phyloP scores from a whole-genome alignment of 2,113 vertebrate species.

The Amphiprion ocellaris region DNA sequence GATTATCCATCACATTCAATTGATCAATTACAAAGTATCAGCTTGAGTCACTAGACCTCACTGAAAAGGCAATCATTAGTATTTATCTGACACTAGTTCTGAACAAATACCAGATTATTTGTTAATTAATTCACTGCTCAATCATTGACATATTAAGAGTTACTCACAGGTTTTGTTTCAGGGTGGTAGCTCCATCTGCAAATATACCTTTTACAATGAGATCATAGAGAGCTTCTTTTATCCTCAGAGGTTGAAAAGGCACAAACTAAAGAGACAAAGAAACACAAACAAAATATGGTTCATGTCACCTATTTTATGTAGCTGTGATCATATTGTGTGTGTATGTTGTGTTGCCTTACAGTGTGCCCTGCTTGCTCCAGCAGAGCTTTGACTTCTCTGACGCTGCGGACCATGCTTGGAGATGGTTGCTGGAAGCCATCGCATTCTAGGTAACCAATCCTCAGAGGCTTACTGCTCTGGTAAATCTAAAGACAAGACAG shows the following conservation, averaged over 20 bases:
- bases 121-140: not conserved
- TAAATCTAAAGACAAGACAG: conserved; percentile 83
- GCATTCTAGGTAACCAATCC: conserved; percentile 89
- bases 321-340: not conserved
- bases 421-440: conserved; percentile 85
- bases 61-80: not conserved
- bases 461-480: conserved; percentile 85
- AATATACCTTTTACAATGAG: conserved; percentile 70
- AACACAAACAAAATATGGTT: not conserved
- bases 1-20: too few species aligned
- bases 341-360: conserved; percentile 73
- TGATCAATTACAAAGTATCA: too few species aligned
- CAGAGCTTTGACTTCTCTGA: conserved; percentile 88
- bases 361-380: conserved; percentile 92
- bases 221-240: conserved; percentile 50
- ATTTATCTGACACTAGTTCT: too few species aligned
- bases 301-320: not conserved
- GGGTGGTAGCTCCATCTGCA: conserved; percentile 80
- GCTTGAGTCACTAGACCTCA: too few species aligned
- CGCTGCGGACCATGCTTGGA: conserved; percentile 88
- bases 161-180: conserved; percentile 87
- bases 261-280: conserved; percentile 83
- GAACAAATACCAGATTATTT: not conserved
- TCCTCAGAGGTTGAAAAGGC: conserved; percentile 82
- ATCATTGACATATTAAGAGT: not conserved